These are phyloP conservation scores for Sminthurinus signatus DNA, from an alignment of 1,140 invertebrate species.

Conservation along the genomic window DNA sequence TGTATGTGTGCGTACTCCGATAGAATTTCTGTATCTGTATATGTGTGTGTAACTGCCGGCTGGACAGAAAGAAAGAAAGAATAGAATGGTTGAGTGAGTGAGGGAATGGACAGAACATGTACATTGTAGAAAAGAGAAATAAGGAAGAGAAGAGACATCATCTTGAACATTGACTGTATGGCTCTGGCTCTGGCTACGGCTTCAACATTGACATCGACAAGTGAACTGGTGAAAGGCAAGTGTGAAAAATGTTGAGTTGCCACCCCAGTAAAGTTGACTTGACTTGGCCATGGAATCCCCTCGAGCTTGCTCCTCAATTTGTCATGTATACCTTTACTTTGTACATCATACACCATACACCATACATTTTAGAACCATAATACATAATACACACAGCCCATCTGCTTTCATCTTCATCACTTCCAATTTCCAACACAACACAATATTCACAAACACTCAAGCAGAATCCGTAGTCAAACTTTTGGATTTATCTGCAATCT, in stretches of 20 bases:
- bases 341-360: conserved; percentile 1
- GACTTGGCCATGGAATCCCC: conserved; percentile 27
- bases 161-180: neutral
- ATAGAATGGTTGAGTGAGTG: neutral
- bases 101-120: neutral
- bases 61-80: neutral
- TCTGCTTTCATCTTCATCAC: neutral
- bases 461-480: too few relatives aligned
- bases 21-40: too few relatives aligned
- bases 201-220: too few relatives aligned
- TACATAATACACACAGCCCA: neutral
- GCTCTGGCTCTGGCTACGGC: too few relatives aligned
- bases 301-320: conserved; percentile 31
- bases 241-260: conserved; percentile 31
- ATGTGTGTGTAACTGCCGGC: too few relatives aligned
- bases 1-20: too few relatives aligned
- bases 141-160: neutral
- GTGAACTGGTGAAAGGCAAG: conserved; percentile 18
- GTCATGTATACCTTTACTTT: conserved; percentile 29
- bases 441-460: too few relatives aligned
- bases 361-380: neutral
- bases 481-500: too few relatives aligned
- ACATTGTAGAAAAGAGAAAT: neutral
- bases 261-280: conserved; percentile 19
- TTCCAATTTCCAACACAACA: too few relatives aligned